Conservation (phyloP, 2,888 invertebrate species). For the Noctua janthe region DNA sequence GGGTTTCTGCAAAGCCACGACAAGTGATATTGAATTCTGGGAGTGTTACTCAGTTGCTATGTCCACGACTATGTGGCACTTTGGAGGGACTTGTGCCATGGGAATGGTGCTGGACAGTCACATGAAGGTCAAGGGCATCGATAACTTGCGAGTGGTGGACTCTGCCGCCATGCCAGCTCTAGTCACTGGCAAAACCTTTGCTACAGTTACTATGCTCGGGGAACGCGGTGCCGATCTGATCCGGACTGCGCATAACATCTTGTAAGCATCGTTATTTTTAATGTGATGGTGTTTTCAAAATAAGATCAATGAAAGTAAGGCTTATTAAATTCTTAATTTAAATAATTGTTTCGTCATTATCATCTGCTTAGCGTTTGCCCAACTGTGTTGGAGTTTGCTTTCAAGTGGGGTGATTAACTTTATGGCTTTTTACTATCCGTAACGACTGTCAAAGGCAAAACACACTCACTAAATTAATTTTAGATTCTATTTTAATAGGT, state of each 20-base stretch:
- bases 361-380: neutral
- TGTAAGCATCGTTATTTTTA: neutral
- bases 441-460: neutral
- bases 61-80: conserved; percentile 93
- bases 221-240: conserved; percentile 19
- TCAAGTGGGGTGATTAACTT: neutral
- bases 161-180: conserved; percentile 84
- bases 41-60: conserved; percentile 63
- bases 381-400: neutral
- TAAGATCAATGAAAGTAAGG: neutral
- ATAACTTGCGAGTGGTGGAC: conserved; percentile 66
- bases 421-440: no score
- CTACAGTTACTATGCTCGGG: conserved; percentile 9
- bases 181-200: neutral
- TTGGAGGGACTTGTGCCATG: conserved; percentile 93
- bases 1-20: conserved; percentile 54
- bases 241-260: neutral
- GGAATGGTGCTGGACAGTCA: conserved; percentile 92
- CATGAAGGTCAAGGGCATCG: conserved; percentile 73
- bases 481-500: neutral
- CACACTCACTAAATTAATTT: neutral
- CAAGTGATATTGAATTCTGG: conserved; percentile 50
- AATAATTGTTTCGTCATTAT: neutral
- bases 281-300: neutral
- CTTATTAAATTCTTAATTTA: no score